Evolutionary conservation across 2,113 vertebrate genomes (phyloP), one percentile per base, ranked within the genome.

Genomic region (Carassius carassius): DNA sequence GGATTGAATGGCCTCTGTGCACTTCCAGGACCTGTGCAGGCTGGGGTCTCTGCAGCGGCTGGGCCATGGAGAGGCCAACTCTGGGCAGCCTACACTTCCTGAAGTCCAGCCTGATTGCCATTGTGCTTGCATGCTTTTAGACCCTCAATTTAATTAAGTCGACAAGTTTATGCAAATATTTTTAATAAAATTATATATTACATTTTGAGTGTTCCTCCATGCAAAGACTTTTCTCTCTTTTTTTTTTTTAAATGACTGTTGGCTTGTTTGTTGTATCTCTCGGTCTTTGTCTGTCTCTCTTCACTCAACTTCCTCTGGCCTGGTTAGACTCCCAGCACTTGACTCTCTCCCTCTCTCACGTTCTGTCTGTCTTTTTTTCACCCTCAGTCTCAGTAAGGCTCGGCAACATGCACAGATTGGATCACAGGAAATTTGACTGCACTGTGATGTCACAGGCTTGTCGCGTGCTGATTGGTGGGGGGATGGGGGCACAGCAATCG

Each of bases 351-450:
- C 21, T 65, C 29, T 65, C 29, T 49, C 21, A 23, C 51, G 5
- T 16, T 89, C 79, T 88, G 77, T 91, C 89, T 89, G 90, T 91
- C 88, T 93, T 89, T 89, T 87, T 90, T 90, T 90, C 79, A 84
- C 86, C 90, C 85, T 91, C 54, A 63, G 41, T 67, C 79, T 84
- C 67, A 85, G 90, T 78, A 85, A 87, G 90, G 88, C 92, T 92
- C 90, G 17, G 92, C 90, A 93, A 93, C 91, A 88, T 89, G 85
- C 77, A 89, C 89, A 54, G 90, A 94, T 94, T 94, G 93, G 93
- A 92, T 94, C 84, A 56, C 84, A 77, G 86, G 83, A 91, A 93
- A 93, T 92, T 92, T 84, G 89, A 92, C 93, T 94, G 92, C 92
- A 91, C 92, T 67, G 90, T 93, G 94, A 94, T 91, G 86, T 94